Conservation (phyloP, 2,888 invertebrate species). For the Hymenopus coronatus region DNA sequence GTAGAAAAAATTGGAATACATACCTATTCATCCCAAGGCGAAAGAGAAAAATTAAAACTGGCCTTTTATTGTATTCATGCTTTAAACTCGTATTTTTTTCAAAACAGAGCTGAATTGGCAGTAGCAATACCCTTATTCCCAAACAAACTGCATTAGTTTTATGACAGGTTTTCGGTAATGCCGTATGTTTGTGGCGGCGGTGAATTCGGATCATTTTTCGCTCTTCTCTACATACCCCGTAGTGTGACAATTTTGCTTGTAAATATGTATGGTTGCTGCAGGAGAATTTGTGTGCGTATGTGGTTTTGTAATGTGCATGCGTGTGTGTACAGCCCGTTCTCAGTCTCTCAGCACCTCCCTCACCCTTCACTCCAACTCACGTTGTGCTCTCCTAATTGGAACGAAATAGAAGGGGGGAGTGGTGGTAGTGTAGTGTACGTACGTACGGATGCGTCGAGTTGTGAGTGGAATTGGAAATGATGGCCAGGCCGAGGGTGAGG, state of each 20-base stretch:
- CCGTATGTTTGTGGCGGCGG: background rate
- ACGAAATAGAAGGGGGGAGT: constrained; percentile 1
- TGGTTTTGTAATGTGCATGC: background rate
- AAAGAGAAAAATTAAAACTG: too few relatives aligned
- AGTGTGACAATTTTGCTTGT: background rate
- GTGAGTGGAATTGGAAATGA: constrained; percentile 10
- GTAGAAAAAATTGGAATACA: too few relatives aligned
- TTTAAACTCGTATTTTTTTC: too few relatives aligned
- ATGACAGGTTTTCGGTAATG: background rate
- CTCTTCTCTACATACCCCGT: background rate
- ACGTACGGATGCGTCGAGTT: background rate
- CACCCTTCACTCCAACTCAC: background rate
- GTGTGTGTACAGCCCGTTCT: background rate
- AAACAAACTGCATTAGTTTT: background rate
- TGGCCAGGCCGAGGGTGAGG: background rate
- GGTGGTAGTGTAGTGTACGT: background rate
- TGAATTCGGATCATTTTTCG: background rate
- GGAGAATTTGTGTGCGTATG: background rate
- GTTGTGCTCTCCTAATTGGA: constrained; percentile 10
- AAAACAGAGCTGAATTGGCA: too few relatives aligned
- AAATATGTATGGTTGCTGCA: background rate
- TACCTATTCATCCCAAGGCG: too few relatives aligned
- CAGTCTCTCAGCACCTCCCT: background rate
- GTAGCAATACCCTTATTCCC: background rate
- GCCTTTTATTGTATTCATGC: too few relatives aligned